Percentiles rank a stretch among this genome's conserved stretches.
Conservation (phyloP, 2,888 invertebrate genomes). For the Pristionchus arcanus region DNA sequence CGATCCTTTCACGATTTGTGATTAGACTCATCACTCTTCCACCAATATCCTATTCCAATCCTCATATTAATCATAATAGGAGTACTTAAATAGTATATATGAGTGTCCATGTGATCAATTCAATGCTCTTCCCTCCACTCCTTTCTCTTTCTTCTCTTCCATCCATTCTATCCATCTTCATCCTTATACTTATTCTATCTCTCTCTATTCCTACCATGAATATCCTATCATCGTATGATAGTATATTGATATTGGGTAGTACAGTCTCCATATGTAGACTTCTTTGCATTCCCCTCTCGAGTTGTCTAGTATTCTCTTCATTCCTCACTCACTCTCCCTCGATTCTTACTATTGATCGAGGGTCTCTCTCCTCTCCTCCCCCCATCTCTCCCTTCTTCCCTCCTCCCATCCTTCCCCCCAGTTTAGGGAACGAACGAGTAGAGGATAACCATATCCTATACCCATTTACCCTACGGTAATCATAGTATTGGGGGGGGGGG, state of each 20-base stretch:
- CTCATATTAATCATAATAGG: not conserved
- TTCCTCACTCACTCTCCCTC: conserved; percentile 25
- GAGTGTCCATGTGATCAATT: not conserved
- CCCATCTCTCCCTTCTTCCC: conserved; percentile 9
- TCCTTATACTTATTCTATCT: not conserved
- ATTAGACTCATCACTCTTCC: conserved; percentile 2
- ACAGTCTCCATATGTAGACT: not conserved
- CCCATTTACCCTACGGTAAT: not conserved
- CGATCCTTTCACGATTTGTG: not conserved
- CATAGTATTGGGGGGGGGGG: not conserved
- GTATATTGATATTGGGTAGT: not conserved
- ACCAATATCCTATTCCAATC: not conserved
- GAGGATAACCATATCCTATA: not conserved
- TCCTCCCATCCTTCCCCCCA: not conserved
- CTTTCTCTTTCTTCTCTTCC: conserved; percentile 51
- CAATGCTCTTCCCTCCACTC: conserved; percentile 27
- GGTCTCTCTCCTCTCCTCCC: not conserved
- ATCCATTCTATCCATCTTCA: not conserved
- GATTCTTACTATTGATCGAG: conserved; percentile 34
- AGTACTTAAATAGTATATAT: not conserved
- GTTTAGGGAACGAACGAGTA: not conserved
- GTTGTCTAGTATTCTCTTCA: conserved; percentile 7
- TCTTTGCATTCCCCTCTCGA: conserved; percentile 11
- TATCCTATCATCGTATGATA: not conserved
- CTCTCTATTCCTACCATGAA: not conserved